Percentiles rank a stretch among this genome's conserved stretches.
Evolutionary conservation across 2,113 vertebrate species (phyloP).

Genomic region (Istiophorus platypterus): DNA sequence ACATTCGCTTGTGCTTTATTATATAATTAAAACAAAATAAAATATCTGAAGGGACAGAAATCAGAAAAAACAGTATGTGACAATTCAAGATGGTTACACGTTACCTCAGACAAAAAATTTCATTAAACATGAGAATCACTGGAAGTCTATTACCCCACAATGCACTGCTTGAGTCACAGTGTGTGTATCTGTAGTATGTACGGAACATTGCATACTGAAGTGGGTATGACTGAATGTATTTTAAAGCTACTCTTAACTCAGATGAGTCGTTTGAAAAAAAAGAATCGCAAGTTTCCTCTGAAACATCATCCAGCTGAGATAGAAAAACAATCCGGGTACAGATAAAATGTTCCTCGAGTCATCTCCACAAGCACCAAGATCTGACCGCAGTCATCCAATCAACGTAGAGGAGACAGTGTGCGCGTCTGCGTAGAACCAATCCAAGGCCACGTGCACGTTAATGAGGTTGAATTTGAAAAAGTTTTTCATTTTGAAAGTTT

Average conservation of each 20-base stretch:
- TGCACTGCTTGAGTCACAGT: constrained; percentile 4
- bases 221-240: constrained; percentile 9
- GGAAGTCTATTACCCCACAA: not conserved
- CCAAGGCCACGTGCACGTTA: constrained; percentile 27
- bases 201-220: constrained; percentile 10
- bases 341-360: constrained; percentile 50
- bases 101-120: too few species aligned
- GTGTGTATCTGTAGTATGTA: constrained; percentile 23
- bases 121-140: not conserved
- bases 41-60: not conserved
- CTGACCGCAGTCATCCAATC: constrained; percentile 36
- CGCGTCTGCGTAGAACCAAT: constrained; percentile 26
- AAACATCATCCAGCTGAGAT: not conserved
- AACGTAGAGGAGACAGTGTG: constrained; percentile 23
- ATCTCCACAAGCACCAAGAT: constrained; percentile 59
- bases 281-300: constrained; percentile 6
- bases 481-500: not conserved
- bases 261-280: not conserved
- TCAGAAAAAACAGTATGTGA: not conserved
- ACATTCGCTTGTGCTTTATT: not conserved
- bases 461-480: constrained; percentile 34
- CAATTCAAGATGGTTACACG: not conserved
- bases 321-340: constrained; percentile 35
- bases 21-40: not conserved
- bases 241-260: constrained; percentile 19